Base-by-base conservation (phyloP, 2,113 vertebrate genomes). In the Todiramphus chloris region DNA sequence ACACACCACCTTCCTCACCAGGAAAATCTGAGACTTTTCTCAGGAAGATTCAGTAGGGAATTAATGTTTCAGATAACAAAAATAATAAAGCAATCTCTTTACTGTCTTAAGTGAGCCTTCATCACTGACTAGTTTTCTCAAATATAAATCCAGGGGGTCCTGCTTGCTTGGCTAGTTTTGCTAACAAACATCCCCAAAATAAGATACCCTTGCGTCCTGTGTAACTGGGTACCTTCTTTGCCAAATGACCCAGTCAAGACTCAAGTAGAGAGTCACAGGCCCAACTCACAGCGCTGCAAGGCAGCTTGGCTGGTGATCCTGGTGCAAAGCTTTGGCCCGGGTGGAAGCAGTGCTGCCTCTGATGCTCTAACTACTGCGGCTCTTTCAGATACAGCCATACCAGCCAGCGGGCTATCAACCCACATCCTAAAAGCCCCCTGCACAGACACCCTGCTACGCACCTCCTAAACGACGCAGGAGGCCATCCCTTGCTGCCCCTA, bases 321-420 rank as follows among this genome's bases (percentile, higher is more conserved):
- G 0, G 48, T 0, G 0, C 16, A 9, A n/a, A 73, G 69, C 55
- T 31, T 53, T 1, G 2, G 13, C 53, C 10, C 0, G 0, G 37
- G 46, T 4, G 51, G 33, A 39, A 48, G 88, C 46, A 13, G 37
- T 0, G 51, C 27, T 59, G 66, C 44, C 56, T 59, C 31, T 55
- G 72, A 43, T 44, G 30, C 5, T 51, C 55, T 12, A 17, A 33
- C 55, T 31, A 10, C 44, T 4, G 8, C 5, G 3, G 74, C 50
- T 62, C 33, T 9, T 37, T 13, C 53, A 10, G 53, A 30, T 2
- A 28, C 3, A 3, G 77, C 10, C 0, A 0, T 41, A 35, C 31
- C 83, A 64, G 78, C 43, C 79, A 78, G 72, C 1, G 2, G 41
- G 62, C 0, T 0, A 76, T 4, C 8, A 80, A 35, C n/a, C 44